Conservation (phyloP, 2,797 vertebrate genomes). For the Rhinichthys osculus region DNA sequence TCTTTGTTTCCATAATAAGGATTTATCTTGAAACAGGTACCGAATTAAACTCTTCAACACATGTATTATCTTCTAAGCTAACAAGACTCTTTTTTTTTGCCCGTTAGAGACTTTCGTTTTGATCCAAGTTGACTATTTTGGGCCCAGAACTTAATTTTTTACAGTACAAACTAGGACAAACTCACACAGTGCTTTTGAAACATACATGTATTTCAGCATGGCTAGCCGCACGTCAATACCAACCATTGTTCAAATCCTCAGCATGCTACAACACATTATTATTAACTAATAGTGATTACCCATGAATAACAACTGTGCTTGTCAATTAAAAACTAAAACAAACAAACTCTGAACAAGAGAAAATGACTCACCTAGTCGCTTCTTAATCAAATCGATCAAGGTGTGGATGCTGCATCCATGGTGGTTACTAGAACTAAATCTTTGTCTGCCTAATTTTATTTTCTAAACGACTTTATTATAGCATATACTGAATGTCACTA, state of each 20-base stretch:
- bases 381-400: constrained; percentile 17
- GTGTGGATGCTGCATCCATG: constrained; percentile 78
- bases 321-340: background rate
- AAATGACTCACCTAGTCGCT: constrained; percentile 38
- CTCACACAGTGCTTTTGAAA: constrained; percentile 46
- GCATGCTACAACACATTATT: constrained; percentile 30
- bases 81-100: background rate
- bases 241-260: constrained; percentile 25
- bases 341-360: constrained; percentile 35
- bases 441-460: constrained; percentile 71
- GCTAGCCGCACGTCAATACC: constrained; percentile 18
- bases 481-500: constrained; percentile 66
- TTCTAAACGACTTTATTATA: constrained; percentile 62
- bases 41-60: background rate
- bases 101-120: background rate
- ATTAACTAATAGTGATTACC: constrained; percentile 20
- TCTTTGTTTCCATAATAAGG: background rate
- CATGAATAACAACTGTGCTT: constrained; percentile 1
- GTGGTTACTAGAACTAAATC: constrained; percentile 56
- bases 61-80: background rate
- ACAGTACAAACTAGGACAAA: constrained; percentile 40
- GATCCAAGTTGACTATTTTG: constrained; percentile 13
- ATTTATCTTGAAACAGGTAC: background rate
- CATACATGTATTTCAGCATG: constrained; percentile 30
- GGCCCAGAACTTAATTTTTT: constrained; percentile 26